Base-by-base conservation (phyloP, 2,888 invertebrate genomes). In the Napeogenes inachia region DNA sequence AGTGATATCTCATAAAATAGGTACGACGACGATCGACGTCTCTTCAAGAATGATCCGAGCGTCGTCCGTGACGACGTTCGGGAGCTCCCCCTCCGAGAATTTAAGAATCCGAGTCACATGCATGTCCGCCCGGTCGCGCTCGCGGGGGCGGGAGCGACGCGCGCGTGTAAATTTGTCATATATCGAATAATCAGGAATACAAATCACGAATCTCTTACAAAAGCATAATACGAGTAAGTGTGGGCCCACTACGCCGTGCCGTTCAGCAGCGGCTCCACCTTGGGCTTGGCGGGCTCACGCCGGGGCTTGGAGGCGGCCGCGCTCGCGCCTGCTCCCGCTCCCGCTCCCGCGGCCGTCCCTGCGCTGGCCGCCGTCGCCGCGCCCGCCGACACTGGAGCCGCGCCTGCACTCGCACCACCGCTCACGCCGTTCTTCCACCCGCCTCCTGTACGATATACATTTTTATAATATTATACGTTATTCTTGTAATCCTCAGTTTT, bases 251-350 rank as follows among this genome's bases (percentile, higher is more conserved):
- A 92, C 82, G 92, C 90, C 71, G 93, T 92, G 87, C 94, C 94
- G 85, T 94, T 94, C 72, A 94, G 92, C 84, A 94, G 89, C 79
- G 93, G 87, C 85, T 93, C 93, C 71, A 74, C 68, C 80, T 93
- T 92, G 72, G 92, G 87, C 85, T 92, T 92, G 77, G 85, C 84
- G 76, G 89, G 90, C 69, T 77, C 76, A 67, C 81, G 80, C 74
- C 85, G 82, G 56, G 79, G 79, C 80, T 82, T 81, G 79, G 61
- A 63, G 66, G 66, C 65, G 63, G 59, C 59, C 67, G 64, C 68
- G 72, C 70, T 70, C 71, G 68, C 63, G 57, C 67, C 60, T 65
- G 66, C 66, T 30, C 68, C 66, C 66, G 63, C 68, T 61, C 54
- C 66, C 63, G 65, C 68, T 57, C 58, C 66, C 64, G 68, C 67